Evolutionary conservation across 2,797 vertebrate genomes (phyloP).

Genomic region (Mormyrops boulengeri): DNA sequence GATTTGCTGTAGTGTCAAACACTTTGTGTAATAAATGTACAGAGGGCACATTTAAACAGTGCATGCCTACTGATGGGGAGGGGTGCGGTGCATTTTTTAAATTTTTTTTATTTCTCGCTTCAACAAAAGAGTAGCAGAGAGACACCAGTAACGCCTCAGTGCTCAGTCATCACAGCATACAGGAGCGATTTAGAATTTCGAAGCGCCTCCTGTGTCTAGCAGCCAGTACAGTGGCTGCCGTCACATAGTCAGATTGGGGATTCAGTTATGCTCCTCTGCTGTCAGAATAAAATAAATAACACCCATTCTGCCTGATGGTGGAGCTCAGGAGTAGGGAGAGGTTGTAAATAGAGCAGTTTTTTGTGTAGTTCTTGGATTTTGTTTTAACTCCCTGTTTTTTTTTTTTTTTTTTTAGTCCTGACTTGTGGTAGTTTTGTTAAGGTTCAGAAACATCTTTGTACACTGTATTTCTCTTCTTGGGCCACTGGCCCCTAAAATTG

Average conservation of each 20-base stretch:
- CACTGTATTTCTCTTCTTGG: neutral
- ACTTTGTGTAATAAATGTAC: slow-evolving; percentile 27
- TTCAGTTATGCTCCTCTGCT: neutral
- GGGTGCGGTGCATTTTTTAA: neutral
- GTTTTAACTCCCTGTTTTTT: neutral
- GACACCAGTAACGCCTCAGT: neutral
- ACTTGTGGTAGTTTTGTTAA: neutral
- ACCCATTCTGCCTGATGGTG: neutral
- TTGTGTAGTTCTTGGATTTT: neutral
- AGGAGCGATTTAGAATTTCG: neutral
- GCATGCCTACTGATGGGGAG: slow-evolving; percentile 27
- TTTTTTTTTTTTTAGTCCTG: neutral
- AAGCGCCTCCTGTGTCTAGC: neutral
- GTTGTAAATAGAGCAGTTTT: slow-evolving; percentile 11
- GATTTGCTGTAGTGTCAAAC: slow-evolving; percentile 22
- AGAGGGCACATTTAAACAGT: slow-evolving; percentile 25
- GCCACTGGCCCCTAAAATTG: neutral
- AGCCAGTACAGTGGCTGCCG: neutral
- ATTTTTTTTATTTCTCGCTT: neutral
- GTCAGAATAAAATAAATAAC: neutral
- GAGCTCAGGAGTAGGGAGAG: neutral
- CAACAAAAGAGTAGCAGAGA: neutral
- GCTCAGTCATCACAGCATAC: neutral
- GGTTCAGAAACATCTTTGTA: neutral
- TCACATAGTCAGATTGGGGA: neutral